phyloP scores from a whole-genome alignment of 2,888 invertebrate species.

The Steinernema hermaphroditum region DNA sequence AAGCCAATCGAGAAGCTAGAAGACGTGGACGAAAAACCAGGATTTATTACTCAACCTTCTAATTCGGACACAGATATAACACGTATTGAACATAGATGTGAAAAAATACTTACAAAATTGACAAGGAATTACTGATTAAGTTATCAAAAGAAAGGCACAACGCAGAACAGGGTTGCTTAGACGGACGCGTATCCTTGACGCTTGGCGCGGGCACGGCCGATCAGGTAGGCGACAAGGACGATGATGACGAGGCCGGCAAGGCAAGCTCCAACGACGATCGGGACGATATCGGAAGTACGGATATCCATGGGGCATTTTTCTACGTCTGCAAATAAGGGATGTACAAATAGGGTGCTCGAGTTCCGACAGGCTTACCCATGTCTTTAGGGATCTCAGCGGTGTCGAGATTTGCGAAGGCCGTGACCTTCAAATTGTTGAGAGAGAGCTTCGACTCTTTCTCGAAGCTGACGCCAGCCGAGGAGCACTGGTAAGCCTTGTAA shows the following conservation, averaged over 20 bases:
- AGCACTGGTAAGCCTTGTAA: slow-evolving; percentile 48
- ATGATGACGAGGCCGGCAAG: slow-evolving; percentile 85
- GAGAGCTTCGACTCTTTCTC: slow-evolving; percentile 48
- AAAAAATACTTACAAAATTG: slow-evolving; percentile 7
- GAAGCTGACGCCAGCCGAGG: slow-evolving; percentile 51
- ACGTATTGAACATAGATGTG: slow-evolving; percentile 9
- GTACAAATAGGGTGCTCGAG: background rate
- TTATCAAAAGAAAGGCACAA: background rate
- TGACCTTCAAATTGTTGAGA: slow-evolving; percentile 50
- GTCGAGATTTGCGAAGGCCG: slow-evolving; percentile 51
- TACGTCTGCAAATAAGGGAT: slow-evolving; percentile 42
- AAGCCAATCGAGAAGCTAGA: background rate
- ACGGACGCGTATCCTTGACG: slow-evolving; percentile 65
- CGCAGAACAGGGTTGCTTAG: slow-evolving; percentile 38
- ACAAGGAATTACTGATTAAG: background rate
- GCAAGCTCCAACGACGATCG: slow-evolving; percentile 93
- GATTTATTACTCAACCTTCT: background rate
- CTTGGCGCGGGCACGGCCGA: slow-evolving; percentile 76
- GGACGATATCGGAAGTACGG: slow-evolving; percentile 78
- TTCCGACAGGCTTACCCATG: slow-evolving; percentile 42
- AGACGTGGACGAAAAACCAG: background rate
- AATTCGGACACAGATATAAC: background rate
- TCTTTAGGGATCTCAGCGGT: slow-evolving; percentile 46
- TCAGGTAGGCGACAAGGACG: slow-evolving; percentile 87
- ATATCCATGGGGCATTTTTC: slow-evolving; percentile 59